These are phyloP conservation scores for Galaxias olidus DNA, from an alignment of 2,797 vertebrate genomes.

Conservation along the genomic window DNA sequence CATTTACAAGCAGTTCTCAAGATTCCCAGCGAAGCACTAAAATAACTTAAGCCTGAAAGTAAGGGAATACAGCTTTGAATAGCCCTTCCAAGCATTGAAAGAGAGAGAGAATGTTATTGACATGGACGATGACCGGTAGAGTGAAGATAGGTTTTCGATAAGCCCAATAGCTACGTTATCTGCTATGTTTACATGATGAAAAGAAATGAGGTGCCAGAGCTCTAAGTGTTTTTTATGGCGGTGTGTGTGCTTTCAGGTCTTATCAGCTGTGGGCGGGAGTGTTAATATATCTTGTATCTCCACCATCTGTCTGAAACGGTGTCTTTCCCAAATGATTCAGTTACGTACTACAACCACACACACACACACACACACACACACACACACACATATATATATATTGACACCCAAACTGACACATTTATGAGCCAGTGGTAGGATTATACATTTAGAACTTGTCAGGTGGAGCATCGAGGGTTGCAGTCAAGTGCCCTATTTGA, in stretches of 20 bases:
- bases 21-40: not conserved
- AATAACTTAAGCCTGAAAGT: not conserved
- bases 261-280: constrained; percentile 22
- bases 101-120: constrained; percentile 20
- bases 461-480: not conserved
- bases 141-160: not conserved
- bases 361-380: constrained; percentile 5
- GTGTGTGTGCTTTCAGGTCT: constrained; percentile 36
- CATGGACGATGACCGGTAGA: not conserved
- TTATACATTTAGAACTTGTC: not conserved
- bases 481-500: constrained; percentile 1
- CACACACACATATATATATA: not conserved
- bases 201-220: constrained; percentile 2
- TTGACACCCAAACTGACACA: not conserved
- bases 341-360: constrained; percentile 19
- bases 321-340: constrained; percentile 12
- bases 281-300: constrained; percentile 1
- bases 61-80: too few species aligned
- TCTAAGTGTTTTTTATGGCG: constrained; percentile 28
- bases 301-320: not conserved
- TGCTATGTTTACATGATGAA: constrained; percentile 5
- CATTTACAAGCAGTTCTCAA: not conserved
- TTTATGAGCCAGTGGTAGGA: not conserved
- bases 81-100: too few species aligned
- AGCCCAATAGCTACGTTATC: not conserved